These are phyloP conservation scores for Caenorhabditis panamensis DNA, from an alignment of 2,888 invertebrate genomes.

Conservation along the genomic window DNA sequence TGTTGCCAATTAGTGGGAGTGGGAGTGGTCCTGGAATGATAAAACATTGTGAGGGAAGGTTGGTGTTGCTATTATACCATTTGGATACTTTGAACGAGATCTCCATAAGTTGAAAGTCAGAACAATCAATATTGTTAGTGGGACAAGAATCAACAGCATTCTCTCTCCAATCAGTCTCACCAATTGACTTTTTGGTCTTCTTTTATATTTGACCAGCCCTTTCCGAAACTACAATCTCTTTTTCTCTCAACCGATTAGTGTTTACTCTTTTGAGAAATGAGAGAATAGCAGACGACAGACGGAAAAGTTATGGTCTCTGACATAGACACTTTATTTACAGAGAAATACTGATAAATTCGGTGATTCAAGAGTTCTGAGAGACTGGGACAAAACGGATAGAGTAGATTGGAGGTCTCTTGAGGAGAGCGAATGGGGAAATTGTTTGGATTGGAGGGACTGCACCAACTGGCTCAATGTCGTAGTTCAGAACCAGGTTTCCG, in stretches of 20 bases:
- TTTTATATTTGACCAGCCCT: not conserved
- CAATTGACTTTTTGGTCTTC: not conserved
- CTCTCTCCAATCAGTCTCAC: too few species aligned
- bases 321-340: slow-evolving; percentile 7
- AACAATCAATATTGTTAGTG: not conserved
- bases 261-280: not conserved
- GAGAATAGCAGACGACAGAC: not conserved
- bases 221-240: slow-evolving; percentile 8
- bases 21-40: slow-evolving; percentile 54
- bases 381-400: slow-evolving; percentile 19
- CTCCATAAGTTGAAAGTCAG: slow-evolving; percentile 4
- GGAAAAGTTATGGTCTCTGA: not conserved
- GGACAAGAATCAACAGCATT: slow-evolving; percentile 1
- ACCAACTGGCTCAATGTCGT: slow-evolving; percentile 29
- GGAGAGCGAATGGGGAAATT: slow-evolving; percentile 9
- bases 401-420: slow-evolving; percentile 38
- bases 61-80: too few species aligned
- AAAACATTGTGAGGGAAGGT: slow-evolving; percentile 1
- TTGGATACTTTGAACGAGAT: not conserved
- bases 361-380: not conserved
- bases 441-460: slow-evolving; percentile 9
- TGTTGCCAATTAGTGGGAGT: slow-evolving; percentile 62
- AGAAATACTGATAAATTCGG: not conserved
- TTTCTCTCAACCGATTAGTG: slow-evolving; percentile 2
- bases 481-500: slow-evolving; percentile 44